Evolutionary conservation across 2,113 vertebrate species (phyloP).

Genomic region (Heterotis niloticus): DNA sequence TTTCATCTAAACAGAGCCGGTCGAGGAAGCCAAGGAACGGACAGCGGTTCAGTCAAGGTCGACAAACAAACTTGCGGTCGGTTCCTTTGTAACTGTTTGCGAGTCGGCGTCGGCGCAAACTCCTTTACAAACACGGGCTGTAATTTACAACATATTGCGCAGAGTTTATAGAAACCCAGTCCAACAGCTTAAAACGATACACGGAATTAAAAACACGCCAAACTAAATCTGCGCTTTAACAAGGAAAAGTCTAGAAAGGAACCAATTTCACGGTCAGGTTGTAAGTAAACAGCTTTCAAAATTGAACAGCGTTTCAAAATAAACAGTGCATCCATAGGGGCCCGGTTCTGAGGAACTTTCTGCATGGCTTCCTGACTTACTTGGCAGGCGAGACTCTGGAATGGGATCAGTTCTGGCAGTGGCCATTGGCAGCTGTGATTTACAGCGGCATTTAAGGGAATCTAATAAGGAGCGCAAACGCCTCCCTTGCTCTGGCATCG

Average conservation of each 20-base stretch:
- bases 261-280: slow-evolving; percentile 23
- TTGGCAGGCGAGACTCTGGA: slow-evolving; percentile 53
- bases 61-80: not conserved
- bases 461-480: slow-evolving; percentile 89
- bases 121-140: not conserved
- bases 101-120: not conserved
- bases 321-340: slow-evolving; percentile 28
- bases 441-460: slow-evolving; percentile 85
- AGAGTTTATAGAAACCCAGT: not conserved
- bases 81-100: too few relatives aligned
- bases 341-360: slow-evolving; percentile 31
- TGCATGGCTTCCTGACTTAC: slow-evolving; percentile 39
- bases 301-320: slow-evolving; percentile 34
- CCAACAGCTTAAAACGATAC: not conserved
- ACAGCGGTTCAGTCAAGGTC: not conserved
- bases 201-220: slow-evolving; percentile 13
- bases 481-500: slow-evolving; percentile 85
- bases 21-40: not conserved
- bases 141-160: slow-evolving; percentile 6
- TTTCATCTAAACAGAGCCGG: not conserved
- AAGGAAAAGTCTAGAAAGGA: slow-evolving; percentile 20
- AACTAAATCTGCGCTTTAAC: slow-evolving; percentile 10
- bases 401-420: slow-evolving; percentile 53
- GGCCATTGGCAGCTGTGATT: slow-evolving; percentile 73
- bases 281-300: slow-evolving; percentile 20